Evolutionary conservation across 2,797 vertebrate genomes (phyloP), one percentile per base, ranked within the genome.

Genomic region (Euphonia xanthogaster): DNA sequence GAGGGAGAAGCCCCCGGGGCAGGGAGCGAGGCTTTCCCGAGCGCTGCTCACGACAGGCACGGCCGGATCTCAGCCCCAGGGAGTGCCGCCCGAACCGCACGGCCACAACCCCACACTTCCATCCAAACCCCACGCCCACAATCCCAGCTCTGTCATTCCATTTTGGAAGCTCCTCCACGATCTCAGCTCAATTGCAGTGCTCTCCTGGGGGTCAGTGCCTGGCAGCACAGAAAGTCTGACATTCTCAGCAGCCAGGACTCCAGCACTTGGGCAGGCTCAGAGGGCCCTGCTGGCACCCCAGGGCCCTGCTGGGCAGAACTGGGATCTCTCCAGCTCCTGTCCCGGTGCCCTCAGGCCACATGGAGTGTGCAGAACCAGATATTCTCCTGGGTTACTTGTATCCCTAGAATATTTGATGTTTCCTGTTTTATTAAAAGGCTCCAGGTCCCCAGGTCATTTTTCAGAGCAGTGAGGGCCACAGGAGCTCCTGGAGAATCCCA

Each of bases 301-400:
- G 84, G 48, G 58, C 78, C 88, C 94, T 80, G 79, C 79, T 55
- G 4, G 33, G 14, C 81, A 50, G 61, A 12, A 35, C n/a, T 63
- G 84, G 71, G 94, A 91, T 62, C 78, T 90, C 19, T 82, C 93
- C 93, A 67, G 70, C 50, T 84, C 71, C 92, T 88, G 94, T 82
- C 84, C 51, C 21, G 1, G 57, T 61, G 53, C 93, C 93, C 27
- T 33, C 91, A 79, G 53, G 42, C 51, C 95, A 27, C 5, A 39
- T 18, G 92, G 91, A 88, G 77, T 44, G 51, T 86, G 93, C 94
- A 94, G 82, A 93, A 53, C 97, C 97, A 98, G 95, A 96, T 97
- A 97, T 94, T 93, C 96, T 77, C 78, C 39, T 47, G 89, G 93
- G 93, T 97, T 97, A 96, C 97, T 97, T 96, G 97, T 96, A 97